Conservation (phyloP, 1,140 invertebrate genomes). For the Solenopsis fugax region DNA sequence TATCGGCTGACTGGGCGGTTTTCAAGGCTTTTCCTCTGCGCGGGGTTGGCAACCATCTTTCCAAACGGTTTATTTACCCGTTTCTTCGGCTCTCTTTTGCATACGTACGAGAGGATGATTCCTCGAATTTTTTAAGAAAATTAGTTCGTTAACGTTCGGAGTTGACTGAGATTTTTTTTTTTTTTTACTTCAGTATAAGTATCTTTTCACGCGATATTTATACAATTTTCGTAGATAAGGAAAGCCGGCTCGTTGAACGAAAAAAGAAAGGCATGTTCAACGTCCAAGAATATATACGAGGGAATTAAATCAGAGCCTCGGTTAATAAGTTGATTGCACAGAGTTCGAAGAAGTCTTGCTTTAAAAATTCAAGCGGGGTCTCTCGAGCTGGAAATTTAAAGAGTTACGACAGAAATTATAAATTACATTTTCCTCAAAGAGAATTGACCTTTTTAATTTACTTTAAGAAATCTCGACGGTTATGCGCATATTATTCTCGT, state of each 20-base stretch:
- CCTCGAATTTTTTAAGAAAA: conserved; percentile 36
- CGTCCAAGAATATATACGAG: not conserved
- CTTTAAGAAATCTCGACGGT: conserved; percentile 25
- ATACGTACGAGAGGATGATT: not conserved
- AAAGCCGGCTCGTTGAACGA: not conserved
- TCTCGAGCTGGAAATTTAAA: conserved; percentile 19
- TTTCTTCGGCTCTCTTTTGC: conserved; percentile 38
- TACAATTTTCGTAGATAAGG: not conserved
- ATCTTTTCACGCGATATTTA: not conserved
- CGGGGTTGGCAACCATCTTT: conserved; percentile 37
- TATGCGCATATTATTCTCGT: conserved; percentile 7
- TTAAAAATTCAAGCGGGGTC: not conserved
- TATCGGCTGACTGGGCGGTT: conserved; percentile 79
- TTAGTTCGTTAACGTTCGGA: not conserved
- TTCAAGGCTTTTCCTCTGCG: conserved; percentile 17
- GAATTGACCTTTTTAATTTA: conserved; percentile 40
- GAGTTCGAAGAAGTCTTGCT: not conserved
- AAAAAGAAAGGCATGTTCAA: not conserved
- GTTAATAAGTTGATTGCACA: conserved; percentile 21
- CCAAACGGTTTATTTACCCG: conserved; percentile 53
- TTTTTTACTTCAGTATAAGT: not conserved
- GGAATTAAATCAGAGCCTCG: conserved; percentile 21
- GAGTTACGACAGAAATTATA: not conserved
- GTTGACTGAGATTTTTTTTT: not conserved
- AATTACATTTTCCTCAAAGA: conserved; percentile 11